Base-by-base conservation (phyloP, 2,113 vertebrate genomes). In the Oostethus manadensis region DNA sequence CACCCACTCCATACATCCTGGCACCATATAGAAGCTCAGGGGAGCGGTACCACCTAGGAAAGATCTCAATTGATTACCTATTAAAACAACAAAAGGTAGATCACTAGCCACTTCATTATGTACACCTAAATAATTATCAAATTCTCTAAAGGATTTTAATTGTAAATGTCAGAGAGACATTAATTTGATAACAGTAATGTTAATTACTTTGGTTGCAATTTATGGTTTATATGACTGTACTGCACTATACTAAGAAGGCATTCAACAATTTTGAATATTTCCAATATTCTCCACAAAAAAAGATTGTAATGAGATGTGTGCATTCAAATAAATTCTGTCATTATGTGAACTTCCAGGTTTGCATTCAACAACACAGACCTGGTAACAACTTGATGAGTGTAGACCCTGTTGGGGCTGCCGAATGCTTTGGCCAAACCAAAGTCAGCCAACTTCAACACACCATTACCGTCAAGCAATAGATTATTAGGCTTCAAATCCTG, bases 401-500 rank as follows among this genome's bases (percentile, higher is more conserved):
- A 98, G 70, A 93, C 86, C 89, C 97, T 91, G 21, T 94, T 99
- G 3, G 97, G 97, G 66, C 96, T 99, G 61, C 97, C 97, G 78
- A 99, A 99, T 42, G 94, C 91, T 79, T 99, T 99, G 57, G 96
- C 96, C 69, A 98, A 81, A 71, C 95, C 97, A 86, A 99, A 99
- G 82, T 99, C 97, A 68, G 95, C 97, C 78, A 99, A 85, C 85
- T 99, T 99, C 73, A 99, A 84, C 73, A 99, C 91, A 0, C 96
- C 96, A 46, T 84, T 94, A 78, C 94, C 94, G 83, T 97, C 97
- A 53, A 99, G 72, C 64, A 99, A 77, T 72, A 99, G 87, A 74
- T 99, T 99, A 86, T 99, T 99, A 66, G 97, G 97, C 78, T 99
- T 99, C 64, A 99, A 88, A 89, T 99, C 97, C 96, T 98, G 53